Conservation (phyloP, 2,113 vertebrate species). For the Sclerurus mexicanus region DNA sequence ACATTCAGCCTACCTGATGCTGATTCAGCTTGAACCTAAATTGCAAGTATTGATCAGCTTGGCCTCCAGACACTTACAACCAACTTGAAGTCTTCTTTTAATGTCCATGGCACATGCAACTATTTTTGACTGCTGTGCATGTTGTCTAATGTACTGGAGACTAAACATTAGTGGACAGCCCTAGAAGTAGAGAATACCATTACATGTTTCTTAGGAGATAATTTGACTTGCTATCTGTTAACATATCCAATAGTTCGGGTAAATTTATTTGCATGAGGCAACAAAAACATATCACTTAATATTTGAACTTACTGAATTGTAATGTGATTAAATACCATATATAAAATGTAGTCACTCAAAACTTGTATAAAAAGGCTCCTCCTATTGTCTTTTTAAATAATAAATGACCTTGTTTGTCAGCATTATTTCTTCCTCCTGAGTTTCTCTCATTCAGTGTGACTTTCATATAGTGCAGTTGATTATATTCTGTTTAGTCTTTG, state of each 20-base stretch:
- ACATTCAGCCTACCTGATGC: not conserved
- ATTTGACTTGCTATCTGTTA: not conserved
- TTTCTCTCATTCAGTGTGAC: not conserved
- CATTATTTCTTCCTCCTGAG: not conserved
- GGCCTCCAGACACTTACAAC: not conserved
- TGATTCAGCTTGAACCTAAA: not conserved
- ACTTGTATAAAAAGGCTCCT: not conserved
- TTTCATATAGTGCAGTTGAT: not conserved
- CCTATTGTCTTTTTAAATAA: not conserved
- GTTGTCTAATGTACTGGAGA: not conserved
- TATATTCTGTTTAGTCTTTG: not conserved
- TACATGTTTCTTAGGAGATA: not conserved
- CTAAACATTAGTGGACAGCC: not conserved
- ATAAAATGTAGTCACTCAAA: not conserved
- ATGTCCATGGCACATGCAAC: not conserved
- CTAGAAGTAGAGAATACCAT: not conserved
- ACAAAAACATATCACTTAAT: not conserved
- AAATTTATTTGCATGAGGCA: not conserved
- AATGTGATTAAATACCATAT: not conserved
- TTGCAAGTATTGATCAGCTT: not conserved
- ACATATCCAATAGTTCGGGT: not conserved
- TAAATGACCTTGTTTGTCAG: not conserved
- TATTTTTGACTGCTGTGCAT: not conserved
- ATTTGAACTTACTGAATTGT: not conserved
- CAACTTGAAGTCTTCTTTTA: not conserved